These are phyloP conservation scores for Poecilus cupreus DNA, from an alignment of 2,888 invertebrate genomes.

Conservation along the genomic window DNA sequence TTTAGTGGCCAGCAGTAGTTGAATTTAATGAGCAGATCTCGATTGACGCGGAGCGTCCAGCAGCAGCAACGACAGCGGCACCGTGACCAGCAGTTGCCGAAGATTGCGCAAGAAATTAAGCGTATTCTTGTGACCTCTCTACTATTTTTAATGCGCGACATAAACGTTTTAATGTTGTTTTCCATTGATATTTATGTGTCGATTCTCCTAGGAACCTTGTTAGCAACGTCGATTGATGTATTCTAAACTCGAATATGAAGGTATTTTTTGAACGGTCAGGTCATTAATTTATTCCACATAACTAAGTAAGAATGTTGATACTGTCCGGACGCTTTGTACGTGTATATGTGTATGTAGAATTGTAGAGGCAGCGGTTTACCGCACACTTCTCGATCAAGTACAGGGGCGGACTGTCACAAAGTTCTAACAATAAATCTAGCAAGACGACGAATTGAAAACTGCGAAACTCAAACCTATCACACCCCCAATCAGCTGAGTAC, in stretches of 20 bases:
- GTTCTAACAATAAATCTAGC: no score
- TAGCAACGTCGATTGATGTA: slow-evolving; percentile 46
- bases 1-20: background rate
- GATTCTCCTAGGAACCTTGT: slow-evolving; percentile 49
- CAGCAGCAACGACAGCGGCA: background rate
- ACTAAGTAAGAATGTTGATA: slow-evolving; percentile 55
- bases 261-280: slow-evolving; percentile 39
- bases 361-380: slow-evolving; percentile 34
- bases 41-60: background rate
- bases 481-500: no score
- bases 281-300: slow-evolving; percentile 57
- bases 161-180: slow-evolving; percentile 55
- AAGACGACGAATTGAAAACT: no score
- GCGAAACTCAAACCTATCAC: no score
- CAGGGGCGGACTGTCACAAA: background rate
- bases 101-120: slow-evolving; percentile 47
- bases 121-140: slow-evolving; percentile 49
- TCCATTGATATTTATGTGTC: slow-evolving; percentile 55
- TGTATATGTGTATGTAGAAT: slow-evolving; percentile 36
- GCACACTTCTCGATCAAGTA: slow-evolving; percentile 4
- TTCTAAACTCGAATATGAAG: slow-evolving; percentile 46
- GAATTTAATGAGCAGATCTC: slow-evolving; percentile 18
- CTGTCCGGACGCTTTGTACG: slow-evolving; percentile 46
- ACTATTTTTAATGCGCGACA: slow-evolving; percentile 53
- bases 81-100: background rate